Conservation (phyloP, 2,113 vertebrate species). For the Corythornis cristatus region DNA sequence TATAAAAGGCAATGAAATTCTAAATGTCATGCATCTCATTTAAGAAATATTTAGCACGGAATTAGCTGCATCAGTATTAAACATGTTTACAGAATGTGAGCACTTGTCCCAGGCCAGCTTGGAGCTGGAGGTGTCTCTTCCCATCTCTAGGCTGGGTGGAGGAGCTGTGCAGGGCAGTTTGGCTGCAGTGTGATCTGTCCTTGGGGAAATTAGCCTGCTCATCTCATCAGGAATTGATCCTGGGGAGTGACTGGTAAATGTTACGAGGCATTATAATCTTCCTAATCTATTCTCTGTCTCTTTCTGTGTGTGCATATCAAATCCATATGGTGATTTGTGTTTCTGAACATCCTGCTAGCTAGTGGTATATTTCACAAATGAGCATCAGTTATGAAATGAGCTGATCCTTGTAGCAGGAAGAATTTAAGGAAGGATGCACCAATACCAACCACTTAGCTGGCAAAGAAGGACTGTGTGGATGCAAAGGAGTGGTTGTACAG, state of each 20-base stretch:
- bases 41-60: neutral
- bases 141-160: neutral
- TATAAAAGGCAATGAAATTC: neutral
- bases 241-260: neutral
- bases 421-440: neutral
- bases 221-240: slow-evolving; percentile 41
- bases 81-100: neutral
- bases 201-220: slow-evolving; percentile 41
- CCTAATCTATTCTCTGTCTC: neutral
- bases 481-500: neutral
- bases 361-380: neutral
- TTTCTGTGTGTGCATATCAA: neutral
- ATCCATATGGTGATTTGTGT: neutral
- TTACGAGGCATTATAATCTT: neutral
- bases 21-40: neutral
- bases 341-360: neutral
- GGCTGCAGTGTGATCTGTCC: neutral
- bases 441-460: neutral
- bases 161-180: neutral
- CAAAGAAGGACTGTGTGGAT: neutral
- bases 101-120: neutral
- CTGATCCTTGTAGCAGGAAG: neutral
- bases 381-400: slow-evolving; percentile 3
- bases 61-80: neutral
- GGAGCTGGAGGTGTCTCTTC: neutral